Evolutionary conservation across 2,888 invertebrate species (phyloP), one percentile per base, ranked within the genome.

Genomic region (Synergus gifuensis): DNA sequence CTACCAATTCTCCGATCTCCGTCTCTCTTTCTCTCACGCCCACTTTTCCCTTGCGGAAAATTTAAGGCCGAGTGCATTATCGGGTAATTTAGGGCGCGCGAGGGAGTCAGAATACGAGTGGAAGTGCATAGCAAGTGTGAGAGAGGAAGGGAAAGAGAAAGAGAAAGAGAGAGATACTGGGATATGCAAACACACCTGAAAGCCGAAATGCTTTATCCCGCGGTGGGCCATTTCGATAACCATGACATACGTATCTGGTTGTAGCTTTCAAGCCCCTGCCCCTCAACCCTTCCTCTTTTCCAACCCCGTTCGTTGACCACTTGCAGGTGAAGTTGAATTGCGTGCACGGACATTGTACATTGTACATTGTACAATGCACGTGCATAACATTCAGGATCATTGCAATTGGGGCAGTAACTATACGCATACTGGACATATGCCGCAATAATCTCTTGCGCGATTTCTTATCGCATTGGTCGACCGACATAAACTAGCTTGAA

Each of bases 51-150:
- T 77, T 64, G 81, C 83, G 83, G 84, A 85, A 86, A 87, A 88
- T 88, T 88, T 86, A 87, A 88, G 84, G 83, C 83, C 84, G 82
- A 85, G 84, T 86, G 87, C 87, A 87, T 88, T 88, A 88, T 88
- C 87, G 85, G 84, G 87, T 88, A 85, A 88, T 87, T 87, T 87
- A 85, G 83, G 82, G 82, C 81, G 82, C 81, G 82, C 82, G 81
- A 73, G 73, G 73, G 73, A 73, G 36, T 54, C 28, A 36, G 73
- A 73, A 73, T 73, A 73, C 54, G 36, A 73, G 54, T 11, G 54
- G 49, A 69, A 42, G 66, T n/a, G 42, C 66, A 16, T 28, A 28
- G 28, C 28, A 28, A 28, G 28, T 28, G 28, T 28, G 16, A 49
- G 49, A 49, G 49, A 46, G 46, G 22, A 22, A 66, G 28, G 14